phyloP scores from a whole-genome alignment of 2,888 invertebrate species.

The Villa cingulata region DNA sequence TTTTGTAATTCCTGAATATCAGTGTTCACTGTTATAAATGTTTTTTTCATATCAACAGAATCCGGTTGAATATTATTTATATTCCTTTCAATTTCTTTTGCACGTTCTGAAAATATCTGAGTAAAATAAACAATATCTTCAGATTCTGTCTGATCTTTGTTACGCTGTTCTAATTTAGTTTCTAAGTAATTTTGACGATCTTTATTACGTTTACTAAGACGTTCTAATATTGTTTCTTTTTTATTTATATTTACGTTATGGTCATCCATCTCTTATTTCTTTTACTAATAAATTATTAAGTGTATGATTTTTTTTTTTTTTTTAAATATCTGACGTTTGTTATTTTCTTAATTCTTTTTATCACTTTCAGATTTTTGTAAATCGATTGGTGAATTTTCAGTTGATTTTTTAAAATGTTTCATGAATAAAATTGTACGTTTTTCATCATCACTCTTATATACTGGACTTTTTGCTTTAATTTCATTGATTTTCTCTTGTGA shows the following conservation, averaged over 20 bases:
- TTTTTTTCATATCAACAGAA: constrained; percentile 35
- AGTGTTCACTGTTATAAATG: constrained; percentile 55
- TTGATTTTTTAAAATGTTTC: constrained; percentile 24
- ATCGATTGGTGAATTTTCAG: constrained; percentile 21
- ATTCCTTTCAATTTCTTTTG: constrained; percentile 48
- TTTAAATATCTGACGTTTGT: background rate
- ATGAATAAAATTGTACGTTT: constrained; percentile 26
- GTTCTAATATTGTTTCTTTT: constrained; percentile 29
- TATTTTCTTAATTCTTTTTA: background rate
- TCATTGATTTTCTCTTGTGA: constrained; percentile 34
- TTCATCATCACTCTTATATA: constrained; percentile 19
- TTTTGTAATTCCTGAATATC: constrained; percentile 64
- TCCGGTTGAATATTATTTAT: constrained; percentile 41
- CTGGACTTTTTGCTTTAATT: constrained; percentile 21
- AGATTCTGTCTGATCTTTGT: constrained; percentile 24
- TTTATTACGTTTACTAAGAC: constrained; percentile 32
- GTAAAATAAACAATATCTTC: constrained; percentile 51
- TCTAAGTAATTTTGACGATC: constrained; percentile 32
- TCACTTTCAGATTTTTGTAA: constrained; percentile 14
- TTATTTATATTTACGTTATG: constrained; percentile 9
- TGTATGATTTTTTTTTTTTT: background rate
- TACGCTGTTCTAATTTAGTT: constrained; percentile 28
- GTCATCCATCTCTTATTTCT: background rate
- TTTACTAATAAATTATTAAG: background rate
- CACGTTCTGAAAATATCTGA: constrained; percentile 51